Conservation (phyloP, 2,888 invertebrate genomes). For the Polydrusus pterygomalis region DNA sequence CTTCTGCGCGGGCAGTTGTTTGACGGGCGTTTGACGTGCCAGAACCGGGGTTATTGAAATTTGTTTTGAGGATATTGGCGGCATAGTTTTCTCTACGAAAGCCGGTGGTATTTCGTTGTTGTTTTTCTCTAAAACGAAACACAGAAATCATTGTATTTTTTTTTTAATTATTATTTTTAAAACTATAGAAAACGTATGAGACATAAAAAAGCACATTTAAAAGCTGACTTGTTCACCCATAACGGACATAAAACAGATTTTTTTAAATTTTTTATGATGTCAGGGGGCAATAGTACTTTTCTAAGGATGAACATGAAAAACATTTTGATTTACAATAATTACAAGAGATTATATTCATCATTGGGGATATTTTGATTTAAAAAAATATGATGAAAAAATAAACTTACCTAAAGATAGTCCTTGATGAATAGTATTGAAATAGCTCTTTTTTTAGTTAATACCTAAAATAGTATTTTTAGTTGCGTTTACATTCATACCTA, state of each 20-base stretch:
- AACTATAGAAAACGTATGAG: neutral
- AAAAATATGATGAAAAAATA: no score
- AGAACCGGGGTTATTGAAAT: neutral
- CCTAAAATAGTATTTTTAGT: no score
- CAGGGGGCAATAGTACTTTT: neutral
- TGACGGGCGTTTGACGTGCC: neutral
- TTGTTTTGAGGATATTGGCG: neutral
- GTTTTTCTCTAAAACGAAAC: slow-evolving; percentile 14
- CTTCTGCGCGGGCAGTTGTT: neutral
- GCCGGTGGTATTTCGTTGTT: neutral
- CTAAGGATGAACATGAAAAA: no score
- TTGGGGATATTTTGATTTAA: no score
- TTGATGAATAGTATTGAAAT: no score
- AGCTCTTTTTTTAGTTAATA: no score
- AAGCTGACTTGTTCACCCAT: slow-evolving; percentile 7
- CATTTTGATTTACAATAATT: neutral
- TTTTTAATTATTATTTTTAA: no score
- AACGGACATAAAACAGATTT: neutral
- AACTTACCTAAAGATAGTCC: no score
- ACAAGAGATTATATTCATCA: no score
- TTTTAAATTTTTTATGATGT: slow-evolving; percentile 2
- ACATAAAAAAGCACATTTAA: slow-evolving; percentile 21
- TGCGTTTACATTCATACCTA: no score
- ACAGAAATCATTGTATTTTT: slow-evolving; percentile 5
- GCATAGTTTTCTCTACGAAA: neutral